Percentiles rank a stretch among this genome's conserved stretches.
These are phyloP conservation scores for Aradophagus sp. DNA, from an alignment of 1,140 invertebrate species.

Conservation along the genomic window DNA sequence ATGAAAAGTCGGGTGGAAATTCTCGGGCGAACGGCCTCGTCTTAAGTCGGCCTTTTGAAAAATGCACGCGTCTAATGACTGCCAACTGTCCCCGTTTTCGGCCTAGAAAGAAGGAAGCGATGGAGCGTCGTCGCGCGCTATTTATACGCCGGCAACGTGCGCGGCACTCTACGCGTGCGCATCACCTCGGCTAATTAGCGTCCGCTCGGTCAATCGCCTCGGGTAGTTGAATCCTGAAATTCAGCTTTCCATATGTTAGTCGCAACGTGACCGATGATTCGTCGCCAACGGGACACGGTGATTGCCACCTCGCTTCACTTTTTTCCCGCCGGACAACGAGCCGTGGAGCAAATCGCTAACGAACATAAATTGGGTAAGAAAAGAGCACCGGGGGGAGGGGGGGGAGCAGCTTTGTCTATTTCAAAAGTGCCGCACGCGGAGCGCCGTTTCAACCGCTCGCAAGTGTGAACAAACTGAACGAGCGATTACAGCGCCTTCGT, in stretches of 20 bases:
- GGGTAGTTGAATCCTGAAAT: slow-evolving; percentile 45
- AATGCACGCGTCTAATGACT: slow-evolving; percentile 18
- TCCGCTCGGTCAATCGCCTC: slow-evolving; percentile 53
- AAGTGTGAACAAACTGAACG: background rate
- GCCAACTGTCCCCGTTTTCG: slow-evolving; percentile 25
- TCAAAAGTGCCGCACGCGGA: background rate
- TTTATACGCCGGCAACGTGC: slow-evolving; percentile 54
- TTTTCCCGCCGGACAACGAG: slow-evolving; percentile 4
- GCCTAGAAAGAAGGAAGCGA: slow-evolving; percentile 36
- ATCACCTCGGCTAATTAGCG: slow-evolving; percentile 45
- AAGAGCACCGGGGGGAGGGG: background rate
- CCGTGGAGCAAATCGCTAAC: slow-evolving; percentile 15
- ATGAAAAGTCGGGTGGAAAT: slow-evolving; percentile 5
- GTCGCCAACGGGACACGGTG: slow-evolving; percentile 12
- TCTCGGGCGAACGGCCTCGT: background rate
- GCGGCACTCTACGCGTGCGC: slow-evolving; percentile 43
- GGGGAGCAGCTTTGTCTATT: slow-evolving; percentile 11
- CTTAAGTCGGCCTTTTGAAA: slow-evolving; percentile 10
- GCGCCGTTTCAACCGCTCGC: slow-evolving; percentile 10
- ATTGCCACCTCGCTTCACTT: slow-evolving; percentile 23
- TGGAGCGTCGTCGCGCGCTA: slow-evolving; percentile 46
- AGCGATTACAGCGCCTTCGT: slow-evolving; percentile 7
- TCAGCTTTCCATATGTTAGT: slow-evolving; percentile 49
- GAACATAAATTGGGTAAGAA: slow-evolving; percentile 23
- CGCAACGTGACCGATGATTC: slow-evolving; percentile 41